phyloP scores from a whole-genome alignment of 2,888 invertebrate genomes.

The Malthinus seriepunctatus region DNA sequence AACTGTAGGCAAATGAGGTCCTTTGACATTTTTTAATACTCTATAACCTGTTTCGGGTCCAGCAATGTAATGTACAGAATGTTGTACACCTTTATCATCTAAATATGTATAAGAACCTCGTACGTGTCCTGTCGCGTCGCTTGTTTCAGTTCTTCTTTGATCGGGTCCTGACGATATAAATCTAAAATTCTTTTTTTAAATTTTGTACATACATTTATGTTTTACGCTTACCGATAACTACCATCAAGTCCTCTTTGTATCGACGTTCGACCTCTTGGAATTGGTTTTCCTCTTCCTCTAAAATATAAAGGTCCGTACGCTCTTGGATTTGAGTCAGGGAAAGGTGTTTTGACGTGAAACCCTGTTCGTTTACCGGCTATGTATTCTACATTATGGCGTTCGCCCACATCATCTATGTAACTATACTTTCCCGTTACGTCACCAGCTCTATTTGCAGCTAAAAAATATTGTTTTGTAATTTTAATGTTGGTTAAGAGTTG shows the following conservation, averaged over 20 bases:
- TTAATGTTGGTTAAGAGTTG: no score
- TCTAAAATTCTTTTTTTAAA: constrained; percentile 49
- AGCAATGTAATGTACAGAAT: constrained; percentile 77
- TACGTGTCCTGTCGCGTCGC: constrained; percentile 72
- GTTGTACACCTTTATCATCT: constrained; percentile 77
- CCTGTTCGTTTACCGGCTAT: constrained; percentile 77
- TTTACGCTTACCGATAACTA: constrained; percentile 63
- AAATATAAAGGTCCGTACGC: constrained; percentile 67
- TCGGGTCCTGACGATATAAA: constrained; percentile 78
- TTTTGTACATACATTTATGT: not conserved
- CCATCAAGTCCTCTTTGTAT: constrained; percentile 74
- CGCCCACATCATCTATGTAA: constrained; percentile 75
- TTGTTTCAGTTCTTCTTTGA: constrained; percentile 73
- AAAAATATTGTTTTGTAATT: constrained; percentile 20
- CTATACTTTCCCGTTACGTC: constrained; percentile 66
- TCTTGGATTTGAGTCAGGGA: constrained; percentile 69
- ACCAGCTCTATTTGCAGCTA: constrained; percentile 48
- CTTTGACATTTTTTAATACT: constrained; percentile 71
- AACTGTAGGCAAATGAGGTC: constrained; percentile 65
- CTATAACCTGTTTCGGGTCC: constrained; percentile 79
- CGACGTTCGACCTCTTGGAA: constrained; percentile 70
- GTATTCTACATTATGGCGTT: constrained; percentile 75
- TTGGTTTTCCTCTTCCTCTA: constrained; percentile 64
- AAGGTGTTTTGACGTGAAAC: constrained; percentile 72
- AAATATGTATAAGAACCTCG: constrained; percentile 77